Percentiles rank a stretch among this genome's conserved stretches.
Evolutionary conservation across 2,888 invertebrate genomes (phyloP).

Genomic region (Ennomos erosarius): DNA sequence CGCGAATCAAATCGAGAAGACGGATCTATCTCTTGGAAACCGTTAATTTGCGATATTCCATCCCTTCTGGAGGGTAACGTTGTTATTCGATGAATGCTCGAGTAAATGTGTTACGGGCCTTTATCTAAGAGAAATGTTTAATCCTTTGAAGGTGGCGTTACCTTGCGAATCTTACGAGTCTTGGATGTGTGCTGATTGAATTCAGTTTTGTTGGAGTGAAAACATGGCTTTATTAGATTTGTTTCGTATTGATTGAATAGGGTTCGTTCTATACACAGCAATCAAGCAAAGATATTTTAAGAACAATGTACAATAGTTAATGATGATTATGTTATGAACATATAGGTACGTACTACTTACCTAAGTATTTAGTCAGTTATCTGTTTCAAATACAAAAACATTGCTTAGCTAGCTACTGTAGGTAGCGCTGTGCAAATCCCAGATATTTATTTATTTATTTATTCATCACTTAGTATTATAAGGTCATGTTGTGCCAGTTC

Average conservation of each 20-base stretch:
- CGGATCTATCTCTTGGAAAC: constrained; percentile 75
- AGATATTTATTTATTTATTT: too few species aligned
- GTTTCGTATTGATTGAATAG: constrained; percentile 18
- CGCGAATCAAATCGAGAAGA: constrained; percentile 75
- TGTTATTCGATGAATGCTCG: constrained; percentile 61
- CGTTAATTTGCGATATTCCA: constrained; percentile 65
- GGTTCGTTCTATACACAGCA: constrained; percentile 3
- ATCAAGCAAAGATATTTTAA: too few species aligned
- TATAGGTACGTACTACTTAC: too few species aligned
- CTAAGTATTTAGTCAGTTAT: too few species aligned
- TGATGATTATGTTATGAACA: too few species aligned
- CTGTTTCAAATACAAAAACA: too few species aligned
- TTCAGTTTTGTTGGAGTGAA: constrained; percentile 39
- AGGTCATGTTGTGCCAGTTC: too few species aligned
- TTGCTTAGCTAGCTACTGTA: too few species aligned
- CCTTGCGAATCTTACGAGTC: constrained; percentile 34
- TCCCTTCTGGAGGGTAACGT: constrained; percentile 46
- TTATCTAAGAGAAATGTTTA: constrained; percentile 49
- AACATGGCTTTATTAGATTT: constrained; percentile 33
- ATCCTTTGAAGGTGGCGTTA: constrained; percentile 43
- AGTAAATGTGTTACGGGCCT: constrained; percentile 65
- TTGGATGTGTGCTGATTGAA: constrained; percentile 41
- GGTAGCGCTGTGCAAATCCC: too few species aligned
- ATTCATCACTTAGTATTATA: too few species aligned
- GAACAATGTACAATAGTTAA: too few species aligned